Conservation (phyloP, 1,140 invertebrate genomes). For the Cataglyphis hispanica region DNA sequence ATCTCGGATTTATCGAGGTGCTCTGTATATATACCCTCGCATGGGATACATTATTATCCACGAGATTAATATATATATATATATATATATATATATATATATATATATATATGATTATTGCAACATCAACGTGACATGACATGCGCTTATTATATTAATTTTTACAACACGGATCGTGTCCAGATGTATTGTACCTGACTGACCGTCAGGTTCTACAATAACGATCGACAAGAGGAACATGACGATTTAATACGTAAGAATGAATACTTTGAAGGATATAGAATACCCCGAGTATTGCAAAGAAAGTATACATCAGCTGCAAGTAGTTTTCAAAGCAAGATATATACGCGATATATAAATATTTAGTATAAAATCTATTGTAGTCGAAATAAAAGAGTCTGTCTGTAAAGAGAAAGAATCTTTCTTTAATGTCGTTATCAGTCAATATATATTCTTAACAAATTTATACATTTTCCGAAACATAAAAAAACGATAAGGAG, state of each 20-base stretch:
- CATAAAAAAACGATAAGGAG: not conserved
- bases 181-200: not conserved
- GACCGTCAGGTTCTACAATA: not conserved
- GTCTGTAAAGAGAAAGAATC: not conserved
- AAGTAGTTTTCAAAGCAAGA: not conserved
- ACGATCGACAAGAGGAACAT: slow-evolving; percentile 23
- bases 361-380: not conserved
- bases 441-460: not conserved
- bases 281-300: not conserved
- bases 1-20: slow-evolving; percentile 21
- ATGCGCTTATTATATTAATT: slow-evolving; percentile 20
- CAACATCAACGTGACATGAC: not conserved
- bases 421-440: not conserved
- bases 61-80: not conserved
- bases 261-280: slow-evolving; percentile 4
- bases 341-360: not conserved
- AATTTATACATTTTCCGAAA: not conserved
- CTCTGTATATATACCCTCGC: not conserved
- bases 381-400: not conserved
- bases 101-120: not conserved
- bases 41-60: not conserved
- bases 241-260: slow-evolving; percentile 17
- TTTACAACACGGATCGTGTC: not conserved
- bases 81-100: not conserved
- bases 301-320: not conserved